A percentile compares a stretch with the other conserved stretches of the same genome.
Evolutionary conservation across 2,797 vertebrate species (phyloP).

Genomic region (Cirrhinus mrigala): DNA sequence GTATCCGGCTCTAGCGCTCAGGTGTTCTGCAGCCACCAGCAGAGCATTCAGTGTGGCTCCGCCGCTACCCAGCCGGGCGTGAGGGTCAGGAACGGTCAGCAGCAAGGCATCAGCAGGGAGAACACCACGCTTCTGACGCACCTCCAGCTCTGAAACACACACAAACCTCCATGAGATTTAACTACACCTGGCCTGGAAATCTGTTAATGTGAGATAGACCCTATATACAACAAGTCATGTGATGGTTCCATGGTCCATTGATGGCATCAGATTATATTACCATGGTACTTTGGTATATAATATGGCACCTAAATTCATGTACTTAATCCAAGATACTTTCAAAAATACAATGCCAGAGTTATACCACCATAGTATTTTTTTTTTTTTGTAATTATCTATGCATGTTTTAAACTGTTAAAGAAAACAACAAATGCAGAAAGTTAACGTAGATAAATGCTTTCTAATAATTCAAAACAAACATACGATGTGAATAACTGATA

Average conservation of each 20-base stretch:
- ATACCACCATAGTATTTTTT: not conserved
- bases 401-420: not conserved
- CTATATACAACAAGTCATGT: not conserved
- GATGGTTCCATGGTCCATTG: not conserved
- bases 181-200: not conserved
- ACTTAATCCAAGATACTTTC: not conserved
- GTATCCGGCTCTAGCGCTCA: slow-evolving; percentile 86
- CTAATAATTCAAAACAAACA: not conserved
- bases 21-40: slow-evolving; percentile 91
- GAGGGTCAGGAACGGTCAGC: slow-evolving; percentile 86
- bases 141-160: slow-evolving; percentile 84
- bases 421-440: not conserved
- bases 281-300: not conserved
- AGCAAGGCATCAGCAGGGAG: slow-evolving; percentile 78
- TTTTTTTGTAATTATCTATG: not conserved
- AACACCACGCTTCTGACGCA: slow-evolving; percentile 80
- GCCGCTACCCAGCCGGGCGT: slow-evolving; percentile 86
- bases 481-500: too few relatives aligned
- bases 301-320: not conserved
- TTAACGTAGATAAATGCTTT: not conserved
- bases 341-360: not conserved
- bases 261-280: not conserved
- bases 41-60: slow-evolving; percentile 94
- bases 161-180: slow-evolving; percentile 23
- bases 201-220: not conserved